Percentiles rank a stretch among this genome's conserved stretches.
Evolutionary conservation across 2,113 vertebrate species (phyloP).

Genomic region (Heteronetta atricapilla): DNA sequence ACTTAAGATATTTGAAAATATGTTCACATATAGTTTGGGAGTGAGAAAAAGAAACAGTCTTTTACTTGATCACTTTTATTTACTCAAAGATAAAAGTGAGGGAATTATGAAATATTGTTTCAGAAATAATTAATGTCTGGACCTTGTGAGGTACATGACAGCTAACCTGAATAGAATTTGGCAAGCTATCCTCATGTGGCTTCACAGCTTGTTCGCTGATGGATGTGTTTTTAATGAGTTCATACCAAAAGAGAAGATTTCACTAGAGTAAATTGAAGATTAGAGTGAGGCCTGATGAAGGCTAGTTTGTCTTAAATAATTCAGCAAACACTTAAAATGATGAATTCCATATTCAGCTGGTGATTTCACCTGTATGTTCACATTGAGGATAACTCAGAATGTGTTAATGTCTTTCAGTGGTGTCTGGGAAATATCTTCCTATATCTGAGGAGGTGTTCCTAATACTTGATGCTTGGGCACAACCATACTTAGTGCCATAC

Average conservation of each 20-base stretch:
- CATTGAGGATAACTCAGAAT: background rate
- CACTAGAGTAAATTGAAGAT: constrained; percentile 61
- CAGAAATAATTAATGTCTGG: constrained; percentile 41
- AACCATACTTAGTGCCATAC: background rate
- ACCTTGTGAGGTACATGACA: constrained; percentile 12
- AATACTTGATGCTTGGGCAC: background rate
- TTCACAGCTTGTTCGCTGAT: constrained; percentile 42
- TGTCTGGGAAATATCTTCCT: background rate
- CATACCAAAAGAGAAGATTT: constrained; percentile 18
- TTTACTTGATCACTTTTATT: background rate
- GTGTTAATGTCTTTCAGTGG: background rate
- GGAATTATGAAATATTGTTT: constrained; percentile 29
- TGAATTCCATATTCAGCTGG: constrained; percentile 48
- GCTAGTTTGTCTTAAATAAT: constrained; percentile 59
- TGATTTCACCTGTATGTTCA: constrained; percentile 29
- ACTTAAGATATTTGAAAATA: background rate
- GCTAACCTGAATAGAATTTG: constrained; percentile 48
- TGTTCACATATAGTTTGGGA: background rate
- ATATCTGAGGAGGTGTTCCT: background rate
- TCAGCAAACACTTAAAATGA: constrained; percentile 52
- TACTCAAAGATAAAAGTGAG: constrained; percentile 11
- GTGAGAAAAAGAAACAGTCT: background rate
- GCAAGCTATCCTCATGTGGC: constrained; percentile 21
- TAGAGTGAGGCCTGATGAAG: constrained; percentile 45
- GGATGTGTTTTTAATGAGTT: constrained; percentile 68